Evolutionary conservation across 2,113 vertebrate genomes (phyloP).

Genomic region (Bubo scandiacus): DNA sequence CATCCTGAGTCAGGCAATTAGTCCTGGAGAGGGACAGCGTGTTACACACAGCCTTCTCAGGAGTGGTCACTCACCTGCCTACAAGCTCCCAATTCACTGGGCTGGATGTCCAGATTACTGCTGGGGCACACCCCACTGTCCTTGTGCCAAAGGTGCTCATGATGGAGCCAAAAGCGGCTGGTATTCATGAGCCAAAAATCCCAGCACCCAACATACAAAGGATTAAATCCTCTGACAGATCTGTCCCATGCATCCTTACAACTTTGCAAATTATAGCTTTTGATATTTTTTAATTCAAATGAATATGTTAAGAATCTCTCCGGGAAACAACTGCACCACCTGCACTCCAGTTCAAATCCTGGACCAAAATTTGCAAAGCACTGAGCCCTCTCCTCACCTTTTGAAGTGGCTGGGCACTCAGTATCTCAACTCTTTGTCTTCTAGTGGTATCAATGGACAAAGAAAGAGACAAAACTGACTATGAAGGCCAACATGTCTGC

Average conservation of each 20-base stretch:
- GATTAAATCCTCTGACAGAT: not conserved
- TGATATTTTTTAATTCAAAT: not conserved
- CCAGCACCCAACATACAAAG: not conserved
- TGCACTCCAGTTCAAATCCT: not conserved
- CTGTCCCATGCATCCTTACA: not conserved
- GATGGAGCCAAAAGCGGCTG: not conserved
- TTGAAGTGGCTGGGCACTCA: not conserved
- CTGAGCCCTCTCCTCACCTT: not conserved
- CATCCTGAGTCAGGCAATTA: not conserved
- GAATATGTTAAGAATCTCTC: not conserved
- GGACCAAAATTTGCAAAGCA: not conserved
- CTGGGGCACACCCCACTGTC: not conserved
- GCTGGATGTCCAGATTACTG: not conserved
- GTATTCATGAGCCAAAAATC: not conserved
- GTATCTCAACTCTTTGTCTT: not conserved
- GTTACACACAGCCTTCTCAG: not conserved
- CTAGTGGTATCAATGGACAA: not conserved
- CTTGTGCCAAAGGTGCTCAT: not conserved
- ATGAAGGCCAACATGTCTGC: not conserved
- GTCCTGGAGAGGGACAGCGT: not conserved
- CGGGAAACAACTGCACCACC: not conserved
- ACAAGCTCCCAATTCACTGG: rapidly evolving
- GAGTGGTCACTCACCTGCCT: rapidly evolving
- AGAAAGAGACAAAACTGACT: not conserved
- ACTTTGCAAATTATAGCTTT: not conserved